Base-by-base conservation (phyloP, 2,888 invertebrate species). In the Hirtodrosophila confusa region DNA sequence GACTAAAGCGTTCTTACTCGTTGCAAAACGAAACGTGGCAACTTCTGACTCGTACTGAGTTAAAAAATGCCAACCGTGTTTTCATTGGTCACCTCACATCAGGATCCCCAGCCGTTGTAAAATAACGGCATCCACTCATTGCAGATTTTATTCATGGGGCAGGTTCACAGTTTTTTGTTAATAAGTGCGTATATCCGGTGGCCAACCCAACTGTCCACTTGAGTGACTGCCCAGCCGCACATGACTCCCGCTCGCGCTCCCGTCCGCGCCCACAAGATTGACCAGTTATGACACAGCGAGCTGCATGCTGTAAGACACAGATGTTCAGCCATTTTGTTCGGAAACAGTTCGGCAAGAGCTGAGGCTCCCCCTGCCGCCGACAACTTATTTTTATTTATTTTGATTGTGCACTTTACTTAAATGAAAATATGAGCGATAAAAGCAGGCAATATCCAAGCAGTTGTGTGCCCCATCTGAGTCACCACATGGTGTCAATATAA, bases 351-450 rank as follows among this genome's bases (percentile, higher is more conserved):
- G 55, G 10, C 39, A 44, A 29, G 29, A 65, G 55, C 49, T 55
- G 44, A 49, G 8, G 33, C 29, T 27, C 7, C 40, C 29, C 17
- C 35, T 37, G 9, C 24, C 36, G 9, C 7, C 35, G 17, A 29
- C 39, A 56, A 49, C 55, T 51, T 60, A 47, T 53, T 43, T 67
- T 78, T 75, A 73, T 79, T 79, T 80, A 79, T 83, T 73, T 80
- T 63, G 65, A 60, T 64, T 66, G 56, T 75, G 76, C 69, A 79
- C 75, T 76, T 70, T 65, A 69, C 70, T 66, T 66, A 66, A 69
- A 63, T 68, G 79, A 64, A 70, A 69, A 66, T 66, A 66, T 74
- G 70, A 57, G 58, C 62, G 56, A 76, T 76, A 63, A 72, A 63
- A 55, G 67, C 61, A 36, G 53, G 50, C 55, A 58, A 31, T 24